A percentile compares a stretch with the other conserved stretches of the same genome.
These are phyloP conservation scores for Drosophila lini DNA, from an alignment of 1,140 invertebrate species.

Conservation along the genomic window DNA sequence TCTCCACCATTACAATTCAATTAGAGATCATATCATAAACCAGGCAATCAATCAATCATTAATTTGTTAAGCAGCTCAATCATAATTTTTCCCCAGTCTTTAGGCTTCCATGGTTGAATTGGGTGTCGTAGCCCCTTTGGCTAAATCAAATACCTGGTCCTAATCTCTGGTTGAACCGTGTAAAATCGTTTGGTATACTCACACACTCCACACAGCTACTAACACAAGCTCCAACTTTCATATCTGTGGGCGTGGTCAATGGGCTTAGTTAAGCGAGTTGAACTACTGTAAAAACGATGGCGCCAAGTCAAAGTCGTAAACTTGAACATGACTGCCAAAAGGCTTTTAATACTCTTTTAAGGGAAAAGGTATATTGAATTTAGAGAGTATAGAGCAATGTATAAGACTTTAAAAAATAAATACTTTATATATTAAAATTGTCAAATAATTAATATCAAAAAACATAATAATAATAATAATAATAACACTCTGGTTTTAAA, in stretches of 20 bases:
- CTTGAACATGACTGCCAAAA: conserved; percentile 47
- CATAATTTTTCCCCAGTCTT: conserved; percentile 4
- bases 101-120: background rate
- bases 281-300: conserved; percentile 44
- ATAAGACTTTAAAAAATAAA: background rate
- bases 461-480: too few species aligned
- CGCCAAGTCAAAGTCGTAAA: conserved; percentile 52
- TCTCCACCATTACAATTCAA: conserved; percentile 27
- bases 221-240: conserved; percentile 21
- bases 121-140: conserved; percentile 16
- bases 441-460: background rate
- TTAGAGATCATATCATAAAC: conserved; percentile 15
- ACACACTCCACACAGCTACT: conserved; percentile 9
- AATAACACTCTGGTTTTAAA: too few species aligned
- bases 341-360: conserved; percentile 14
- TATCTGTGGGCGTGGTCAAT: conserved; percentile 37
- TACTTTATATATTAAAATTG: background rate
- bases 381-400: background rate
- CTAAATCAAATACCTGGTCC: conserved; percentile 22
- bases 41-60: conserved; percentile 28
- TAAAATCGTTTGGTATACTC: conserved; percentile 33
- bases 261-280: conserved; percentile 29
- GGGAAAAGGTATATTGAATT: background rate
- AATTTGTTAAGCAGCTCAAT: conserved; percentile 22
- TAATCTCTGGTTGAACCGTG: conserved; percentile 23